These are phyloP conservation scores for Mionectes olivaceus DNA, from an alignment of 2,797 vertebrate genomes.

Conservation along the genomic window DNA sequence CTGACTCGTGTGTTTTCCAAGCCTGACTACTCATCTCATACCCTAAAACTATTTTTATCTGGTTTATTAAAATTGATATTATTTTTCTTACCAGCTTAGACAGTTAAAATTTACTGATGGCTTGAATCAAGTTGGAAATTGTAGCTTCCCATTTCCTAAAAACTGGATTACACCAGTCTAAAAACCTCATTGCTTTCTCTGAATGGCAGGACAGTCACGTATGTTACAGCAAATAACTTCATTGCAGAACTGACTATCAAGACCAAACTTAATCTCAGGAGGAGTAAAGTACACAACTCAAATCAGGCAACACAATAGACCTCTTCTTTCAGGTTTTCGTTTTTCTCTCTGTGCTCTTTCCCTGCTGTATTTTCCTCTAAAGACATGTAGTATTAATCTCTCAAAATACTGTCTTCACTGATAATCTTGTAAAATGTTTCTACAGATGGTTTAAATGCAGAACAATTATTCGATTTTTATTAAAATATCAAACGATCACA, in stretches of 20 bases:
- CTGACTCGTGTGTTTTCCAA: neutral
- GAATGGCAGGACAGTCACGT: neutral
- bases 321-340: neutral
- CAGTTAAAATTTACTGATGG: neutral
- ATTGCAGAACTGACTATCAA: neutral
- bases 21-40: neutral
- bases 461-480: neutral
- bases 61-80: neutral
- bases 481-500: neutral
- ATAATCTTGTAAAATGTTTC: neutral
- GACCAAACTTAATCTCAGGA: neutral
- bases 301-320: neutral
- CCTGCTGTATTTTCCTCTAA: neutral
- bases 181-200: neutral
- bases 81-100: neutral
- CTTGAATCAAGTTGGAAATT: neutral
- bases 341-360: neutral
- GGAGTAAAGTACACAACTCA: neutral
- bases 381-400: neutral
- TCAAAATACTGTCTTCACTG: neutral
- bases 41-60: neutral
- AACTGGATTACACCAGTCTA: neutral
- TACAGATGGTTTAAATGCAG: neutral
- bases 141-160: neutral
- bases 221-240: neutral